Conservation (phyloP, 1,140 invertebrate genomes). For the Caenorhabditis briggsae region DNA sequence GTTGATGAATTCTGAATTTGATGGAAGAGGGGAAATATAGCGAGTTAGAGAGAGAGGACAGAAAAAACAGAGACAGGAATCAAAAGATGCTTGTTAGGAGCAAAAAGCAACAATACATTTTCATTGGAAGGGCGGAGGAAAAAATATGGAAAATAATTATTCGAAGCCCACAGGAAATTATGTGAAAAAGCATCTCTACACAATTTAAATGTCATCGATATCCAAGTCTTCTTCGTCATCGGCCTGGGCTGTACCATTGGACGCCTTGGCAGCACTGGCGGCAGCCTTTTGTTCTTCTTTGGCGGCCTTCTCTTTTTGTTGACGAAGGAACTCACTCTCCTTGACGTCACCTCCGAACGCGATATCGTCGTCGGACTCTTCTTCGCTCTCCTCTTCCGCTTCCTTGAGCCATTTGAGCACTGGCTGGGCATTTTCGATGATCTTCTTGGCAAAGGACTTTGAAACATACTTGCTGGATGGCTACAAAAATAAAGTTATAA, state of each 20-base stretch:
- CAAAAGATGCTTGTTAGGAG: conserved; percentile 11
- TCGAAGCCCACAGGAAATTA: neutral
- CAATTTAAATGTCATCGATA: conserved; percentile 75
- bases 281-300: conserved; percentile 31
- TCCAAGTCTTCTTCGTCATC: conserved; percentile 73
- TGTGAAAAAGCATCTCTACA: conserved; percentile 1
- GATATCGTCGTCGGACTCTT: conserved; percentile 74
- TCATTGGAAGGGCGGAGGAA: neutral
- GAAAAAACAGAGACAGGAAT: neutral
- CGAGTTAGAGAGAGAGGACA: neutral
- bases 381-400: conserved; percentile 85
- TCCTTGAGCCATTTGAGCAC: conserved; percentile 97
- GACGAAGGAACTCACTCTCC: conserved; percentile 55
- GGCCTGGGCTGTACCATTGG: neutral
- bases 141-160: neutral
- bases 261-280: conserved; percentile 18
- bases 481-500: conserved; percentile 75
- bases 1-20: neutral
- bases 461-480: conserved; percentile 90
- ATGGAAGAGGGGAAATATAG: neutral
- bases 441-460: conserved; percentile 90
- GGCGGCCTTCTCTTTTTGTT: conserved; percentile 54
- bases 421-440: conserved; percentile 90
- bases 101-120: neutral
- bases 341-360: conserved; percentile 67